Evolutionary conservation across 2,797 vertebrate species (phyloP).

Genomic region (Ctenopoma kingsleyae): DNA sequence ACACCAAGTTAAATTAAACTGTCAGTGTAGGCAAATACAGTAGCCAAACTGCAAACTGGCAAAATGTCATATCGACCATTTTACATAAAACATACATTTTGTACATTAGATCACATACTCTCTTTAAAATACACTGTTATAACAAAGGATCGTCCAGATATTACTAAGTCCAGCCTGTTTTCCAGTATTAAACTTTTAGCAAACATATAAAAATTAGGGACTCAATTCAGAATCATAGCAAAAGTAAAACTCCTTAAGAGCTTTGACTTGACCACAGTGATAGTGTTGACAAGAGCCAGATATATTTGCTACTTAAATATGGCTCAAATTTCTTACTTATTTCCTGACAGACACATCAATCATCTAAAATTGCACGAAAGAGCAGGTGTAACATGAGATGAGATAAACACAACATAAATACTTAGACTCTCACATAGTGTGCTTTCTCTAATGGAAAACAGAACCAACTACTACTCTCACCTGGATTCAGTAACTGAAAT

Average conservation of each 20-base stretch:
- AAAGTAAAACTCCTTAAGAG: slow-evolving; percentile 47
- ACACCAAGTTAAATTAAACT: slow-evolving; percentile 3
- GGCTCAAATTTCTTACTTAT: slow-evolving; percentile 21
- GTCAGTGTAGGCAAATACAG: slow-evolving; percentile 30
- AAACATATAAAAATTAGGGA: slow-evolving; percentile 61
- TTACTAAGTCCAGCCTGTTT: slow-evolving; percentile 29
- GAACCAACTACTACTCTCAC: not conserved
- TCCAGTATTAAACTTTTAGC: slow-evolving; percentile 39
- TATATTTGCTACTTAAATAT: slow-evolving; percentile 36
- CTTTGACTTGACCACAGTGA: slow-evolving; percentile 55
- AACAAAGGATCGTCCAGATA: slow-evolving; percentile 5
- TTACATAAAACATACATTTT: slow-evolving; percentile 35
- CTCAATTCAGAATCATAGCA: slow-evolving; percentile 28
- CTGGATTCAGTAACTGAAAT: slow-evolving; percentile 21
- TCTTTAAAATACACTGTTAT: slow-evolving; percentile 21
- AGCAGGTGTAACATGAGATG: not conserved
- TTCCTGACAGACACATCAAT: slow-evolving; percentile 11
- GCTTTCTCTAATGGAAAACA: slow-evolving; percentile 26
- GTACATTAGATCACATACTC: slow-evolving; percentile 7
- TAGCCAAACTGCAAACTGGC: slow-evolving; percentile 38
- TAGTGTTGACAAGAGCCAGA: slow-evolving; percentile 27
- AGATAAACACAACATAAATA: slow-evolving; percentile 1
- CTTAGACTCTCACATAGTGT: slow-evolving; percentile 24
- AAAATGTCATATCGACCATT: slow-evolving; percentile 10
- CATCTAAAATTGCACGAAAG: slow-evolving; percentile 3